Conservation (phyloP, 2,113 vertebrate genomes). For the Arenaria interpres region DNA sequence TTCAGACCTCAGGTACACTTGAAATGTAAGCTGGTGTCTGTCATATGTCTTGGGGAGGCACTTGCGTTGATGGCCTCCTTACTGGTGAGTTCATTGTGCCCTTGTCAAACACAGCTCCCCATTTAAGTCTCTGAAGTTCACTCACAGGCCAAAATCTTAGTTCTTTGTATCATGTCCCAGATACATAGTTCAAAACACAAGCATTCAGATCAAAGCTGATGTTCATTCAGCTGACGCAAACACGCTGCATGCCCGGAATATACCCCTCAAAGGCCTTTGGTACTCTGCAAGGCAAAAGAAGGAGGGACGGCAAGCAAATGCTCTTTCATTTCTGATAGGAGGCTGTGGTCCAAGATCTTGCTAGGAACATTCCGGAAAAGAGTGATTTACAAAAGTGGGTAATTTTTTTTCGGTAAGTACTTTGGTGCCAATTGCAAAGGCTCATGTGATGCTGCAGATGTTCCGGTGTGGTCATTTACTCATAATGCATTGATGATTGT, state of each 20-base stretch:
- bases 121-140: not conserved
- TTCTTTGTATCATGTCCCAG: not conserved
- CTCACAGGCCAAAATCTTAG: not conserved
- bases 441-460: not conserved
- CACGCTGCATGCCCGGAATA: not conserved
- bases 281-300: not conserved
- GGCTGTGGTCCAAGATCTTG: not conserved
- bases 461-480: not conserved
- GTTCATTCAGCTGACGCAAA: not conserved
- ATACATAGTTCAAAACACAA: not conserved
- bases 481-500: not conserved
- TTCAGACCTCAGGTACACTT: not conserved
- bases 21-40: rapidly evolving
- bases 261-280: not conserved
- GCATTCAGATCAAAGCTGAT: not conserved
- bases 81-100: not conserved
- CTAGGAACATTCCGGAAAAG: not conserved
- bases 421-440: not conserved
- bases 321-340: not conserved
- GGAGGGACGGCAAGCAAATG: not conserved
- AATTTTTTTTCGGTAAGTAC: not conserved
- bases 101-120: not conserved
- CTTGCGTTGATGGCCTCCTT: not conserved
- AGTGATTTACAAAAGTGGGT: not conserved
- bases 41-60: not conserved